phyloP scores from a whole-genome alignment of 2,797 vertebrate species.

The Myotis planiceps region DNA sequence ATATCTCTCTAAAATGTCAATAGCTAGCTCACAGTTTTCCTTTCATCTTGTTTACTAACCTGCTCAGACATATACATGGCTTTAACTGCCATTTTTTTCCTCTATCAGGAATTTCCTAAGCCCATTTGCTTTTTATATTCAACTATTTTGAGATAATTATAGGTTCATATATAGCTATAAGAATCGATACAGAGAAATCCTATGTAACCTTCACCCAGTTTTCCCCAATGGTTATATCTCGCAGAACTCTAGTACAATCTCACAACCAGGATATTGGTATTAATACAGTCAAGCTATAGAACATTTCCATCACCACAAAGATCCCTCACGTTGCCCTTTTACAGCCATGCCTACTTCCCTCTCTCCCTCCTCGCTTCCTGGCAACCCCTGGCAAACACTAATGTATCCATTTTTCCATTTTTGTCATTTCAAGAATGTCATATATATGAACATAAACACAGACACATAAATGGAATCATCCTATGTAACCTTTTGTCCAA shows the following conservation, averaged over 20 bases:
- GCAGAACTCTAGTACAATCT: neutral
- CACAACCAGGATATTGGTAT: neutral
- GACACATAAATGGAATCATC: neutral
- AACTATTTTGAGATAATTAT: neutral
- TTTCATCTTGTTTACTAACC: neutral
- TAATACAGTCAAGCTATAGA: neutral
- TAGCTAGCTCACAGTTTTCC: neutral
- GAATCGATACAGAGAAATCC: neutral
- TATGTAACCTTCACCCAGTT: neutral
- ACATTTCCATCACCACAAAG: neutral
- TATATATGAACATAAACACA: neutral
- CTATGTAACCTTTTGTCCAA: neutral
- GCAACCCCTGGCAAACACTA: neutral
- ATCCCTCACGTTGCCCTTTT: neutral
- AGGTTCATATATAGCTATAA: neutral
- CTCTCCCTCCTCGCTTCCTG: neutral
- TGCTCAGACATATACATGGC: neutral
- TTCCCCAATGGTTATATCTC: neutral
- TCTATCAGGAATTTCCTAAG: conserved; percentile 9
- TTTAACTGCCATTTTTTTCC: neutral
- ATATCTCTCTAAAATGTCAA: conserved; percentile 5
- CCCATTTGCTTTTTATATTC: conserved; percentile 10
- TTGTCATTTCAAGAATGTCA: neutral
- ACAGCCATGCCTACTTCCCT: neutral
- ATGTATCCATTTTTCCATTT: neutral